Evolutionary conservation across 2,888 invertebrate species (phyloP), one percentile per base, ranked within the genome.

Genomic region (Drymonia ruficornis): DNA sequence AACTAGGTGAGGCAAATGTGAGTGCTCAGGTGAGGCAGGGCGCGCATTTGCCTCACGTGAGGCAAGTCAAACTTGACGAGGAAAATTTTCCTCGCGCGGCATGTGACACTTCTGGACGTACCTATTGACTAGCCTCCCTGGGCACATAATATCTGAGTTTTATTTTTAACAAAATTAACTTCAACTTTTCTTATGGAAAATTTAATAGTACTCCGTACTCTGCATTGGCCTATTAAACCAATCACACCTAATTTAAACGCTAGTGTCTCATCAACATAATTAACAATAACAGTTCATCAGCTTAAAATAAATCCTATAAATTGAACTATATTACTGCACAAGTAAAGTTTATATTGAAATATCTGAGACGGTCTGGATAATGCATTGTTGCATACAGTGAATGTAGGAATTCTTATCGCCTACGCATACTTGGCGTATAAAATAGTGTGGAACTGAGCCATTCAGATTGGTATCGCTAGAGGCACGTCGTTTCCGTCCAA

Each of bases 391-490:
- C 34, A 36, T 13, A 5, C 13, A 13, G 34, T 36, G 4, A 2
- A 9, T 36, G 13, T 43, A 48, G 44, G 38, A 55, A 47, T 43
- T 44, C 50, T 50, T 40, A 43, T 47, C 50, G 42, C 59, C 59
- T 55, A 59, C 59, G 15, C 52, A 11, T 50, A 19, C 12, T 31
- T 31, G 12, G 11, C 43, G 44, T 51, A 50, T 52, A 48, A 55
- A 57, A 59, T 53, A 46, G 50, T 55, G 50, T 49, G 43, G 43
- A 7, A 13, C 13, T 12, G 13, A 19, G 19, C 44, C 51, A 18
- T 55, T 45, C 45, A 55, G 57, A 61, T 61, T 36, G 34, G 36
- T 57, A 61, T 61, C 57, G 51, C 12, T 8, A 4, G n/a, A 44
- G 53, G 46, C 53, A 52, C 44, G 55, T 47, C 50, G 50, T 55